Base-by-base conservation (phyloP, 2,113 vertebrate species). In the Gallinago jamesoni region DNA sequence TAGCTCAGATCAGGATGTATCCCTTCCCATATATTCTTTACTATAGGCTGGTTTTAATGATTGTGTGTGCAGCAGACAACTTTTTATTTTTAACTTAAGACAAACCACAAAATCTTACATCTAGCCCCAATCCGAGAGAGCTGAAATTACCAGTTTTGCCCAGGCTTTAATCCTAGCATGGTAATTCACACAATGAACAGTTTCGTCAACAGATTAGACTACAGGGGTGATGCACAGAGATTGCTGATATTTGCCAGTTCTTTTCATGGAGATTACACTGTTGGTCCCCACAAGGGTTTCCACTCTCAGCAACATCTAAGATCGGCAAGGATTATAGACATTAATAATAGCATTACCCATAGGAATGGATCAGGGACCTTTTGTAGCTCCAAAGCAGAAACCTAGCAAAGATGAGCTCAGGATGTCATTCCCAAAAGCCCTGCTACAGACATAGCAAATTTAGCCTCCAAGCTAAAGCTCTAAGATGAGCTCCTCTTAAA, bases 291-390 rank as follows among this genome's bases (percentile, higher is more conserved):
- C 3, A 5, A 37, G 64, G 10, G 13, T 63, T 87, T 75, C 12
- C 39, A 37, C 9, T 62, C 23, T 64, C 10, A 75, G 8, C 2
- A 81, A 7, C 6, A 25, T 21, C 8, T 18, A 47, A 52, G 14
- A 37, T 3, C 2, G 4, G 1, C 21, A 9, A 60, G 37, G 9
- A 28, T 3, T 55, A 33, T 10, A 69, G 25, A 10, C 31, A 35
- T 22, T 63, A 56, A 7, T 59, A 72, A 50, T 0, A 30, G 3
- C 1, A 0, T 22, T 74, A 56, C 7, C 33, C 3, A 6, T 3
- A n/a, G 13, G 17, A 12, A 31, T 2, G 1, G 9, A 12, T 41
- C 7, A 57, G 20, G 28, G 12, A n/a, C 12, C 9, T 31, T 21
- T 8, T 28, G 20, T 8, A 83, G 13, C 4, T 59, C 25, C 3